Percentiles rank a stretch among this genome's conserved stretches.
phyloP scores from a whole-genome alignment of 2,888 invertebrate genomes.

The Leptinotarsa rubiginosa region DNA sequence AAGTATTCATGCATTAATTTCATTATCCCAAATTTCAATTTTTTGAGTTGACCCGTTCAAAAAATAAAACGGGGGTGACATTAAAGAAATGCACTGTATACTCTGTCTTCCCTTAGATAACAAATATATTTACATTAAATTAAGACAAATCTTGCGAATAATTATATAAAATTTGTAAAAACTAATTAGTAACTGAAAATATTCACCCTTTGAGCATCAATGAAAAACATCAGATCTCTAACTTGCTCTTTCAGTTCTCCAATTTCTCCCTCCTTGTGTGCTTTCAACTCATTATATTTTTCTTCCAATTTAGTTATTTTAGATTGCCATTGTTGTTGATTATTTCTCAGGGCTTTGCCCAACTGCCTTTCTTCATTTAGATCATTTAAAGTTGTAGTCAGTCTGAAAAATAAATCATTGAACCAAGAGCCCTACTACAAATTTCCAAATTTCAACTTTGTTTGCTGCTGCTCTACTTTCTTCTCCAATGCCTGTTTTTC shows the following conservation, averaged over 20 bases:
- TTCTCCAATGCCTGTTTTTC: conserved; percentile 80
- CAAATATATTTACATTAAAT: no score
- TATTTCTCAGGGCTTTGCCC: conserved; percentile 80
- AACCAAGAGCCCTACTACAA: neutral
- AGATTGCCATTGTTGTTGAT: conserved; percentile 80
- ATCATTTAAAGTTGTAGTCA: conserved; percentile 76
- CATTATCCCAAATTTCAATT: no score
- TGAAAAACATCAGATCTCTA: conserved; percentile 95
- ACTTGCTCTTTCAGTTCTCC: conserved; percentile 90
- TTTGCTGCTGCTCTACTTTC: conserved; percentile 74
- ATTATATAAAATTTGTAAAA: neutral
- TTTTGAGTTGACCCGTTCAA: no score
- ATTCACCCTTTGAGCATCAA: conserved; percentile 81
- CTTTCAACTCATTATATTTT: conserved; percentile 64
- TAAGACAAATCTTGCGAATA: no score
- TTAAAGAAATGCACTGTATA: no score
- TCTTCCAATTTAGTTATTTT: conserved; percentile 72
- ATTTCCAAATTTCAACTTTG: conserved; percentile 66
- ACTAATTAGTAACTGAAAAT: neutral
- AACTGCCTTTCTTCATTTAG: conserved; percentile 88
- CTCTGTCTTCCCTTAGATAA: no score
- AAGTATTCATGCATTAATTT: no score
- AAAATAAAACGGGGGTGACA: no score
- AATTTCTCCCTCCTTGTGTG: conserved; percentile 75
- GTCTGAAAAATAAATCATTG: conserved; percentile 62